A percentile compares a stretch with the other conserved stretches of the same genome.
phyloP scores from a whole-genome alignment of 2,797 vertebrate species.

The Schizopygopsis malacanthus region DNA sequence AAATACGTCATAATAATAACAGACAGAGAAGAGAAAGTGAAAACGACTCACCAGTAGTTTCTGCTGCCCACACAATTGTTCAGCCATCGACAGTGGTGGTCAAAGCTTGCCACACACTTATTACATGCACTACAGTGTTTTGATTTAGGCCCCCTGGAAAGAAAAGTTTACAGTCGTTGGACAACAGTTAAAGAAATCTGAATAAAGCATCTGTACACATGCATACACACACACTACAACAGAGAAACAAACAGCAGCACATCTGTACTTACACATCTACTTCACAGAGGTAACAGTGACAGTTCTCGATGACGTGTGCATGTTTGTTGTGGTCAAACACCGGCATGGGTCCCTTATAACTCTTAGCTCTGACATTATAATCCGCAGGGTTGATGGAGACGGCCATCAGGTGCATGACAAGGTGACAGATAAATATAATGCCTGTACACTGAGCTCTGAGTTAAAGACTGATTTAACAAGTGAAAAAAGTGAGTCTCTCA shows the following conservation, averaged over 20 bases:
- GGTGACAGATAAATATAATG: slow-evolving; percentile 85
- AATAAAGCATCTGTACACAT: background rate
- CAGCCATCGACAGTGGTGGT: slow-evolving; percentile 98
- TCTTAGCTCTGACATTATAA: slow-evolving; percentile 86
- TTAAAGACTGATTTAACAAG: slow-evolving; percentile 58
- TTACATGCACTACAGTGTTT: slow-evolving; percentile 98
- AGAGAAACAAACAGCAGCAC: background rate
- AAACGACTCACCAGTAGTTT: slow-evolving; percentile 89
- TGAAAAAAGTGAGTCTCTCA: background rate
- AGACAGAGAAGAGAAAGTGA: background rate
- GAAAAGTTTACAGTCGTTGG: slow-evolving; percentile 20
- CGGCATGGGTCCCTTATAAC: slow-evolving; percentile 82
- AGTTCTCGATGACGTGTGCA: slow-evolving; percentile 95
- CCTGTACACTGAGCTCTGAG: slow-evolving; percentile 84
- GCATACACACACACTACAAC: background rate
- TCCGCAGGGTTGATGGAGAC: slow-evolving; percentile 94
- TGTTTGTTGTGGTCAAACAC: slow-evolving; percentile 89
- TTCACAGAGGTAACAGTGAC: slow-evolving; percentile 95
- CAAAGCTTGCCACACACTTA: slow-evolving; percentile 95
- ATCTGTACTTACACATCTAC: slow-evolving; percentile 92
- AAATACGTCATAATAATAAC: background rate
- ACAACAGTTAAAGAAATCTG: background rate
- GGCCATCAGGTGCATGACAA: slow-evolving; percentile 90
- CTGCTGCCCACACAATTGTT: slow-evolving; percentile 98
- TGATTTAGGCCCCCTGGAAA: slow-evolving; percentile 88